Evolutionary conservation across 2,888 invertebrate species (phyloP).

Genomic region (Sipha maydis): DNA sequence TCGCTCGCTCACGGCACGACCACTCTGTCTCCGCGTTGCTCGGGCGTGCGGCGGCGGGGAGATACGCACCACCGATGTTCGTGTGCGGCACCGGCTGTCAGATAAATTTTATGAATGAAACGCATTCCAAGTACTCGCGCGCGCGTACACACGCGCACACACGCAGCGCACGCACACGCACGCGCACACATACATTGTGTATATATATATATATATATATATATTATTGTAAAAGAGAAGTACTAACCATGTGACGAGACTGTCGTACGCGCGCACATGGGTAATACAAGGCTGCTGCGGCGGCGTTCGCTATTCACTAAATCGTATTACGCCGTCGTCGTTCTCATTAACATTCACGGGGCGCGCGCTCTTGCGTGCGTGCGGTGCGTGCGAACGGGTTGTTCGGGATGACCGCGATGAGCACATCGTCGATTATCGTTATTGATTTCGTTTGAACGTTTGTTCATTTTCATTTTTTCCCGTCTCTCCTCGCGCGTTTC

Average conservation of each 20-base stretch:
- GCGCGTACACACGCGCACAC: background rate
- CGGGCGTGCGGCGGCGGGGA: background rate
- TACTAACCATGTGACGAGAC: no score
- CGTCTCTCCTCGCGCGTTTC: no score
- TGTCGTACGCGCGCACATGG: no score
- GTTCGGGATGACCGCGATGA: no score
- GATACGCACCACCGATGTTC: background rate
- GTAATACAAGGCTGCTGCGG: background rate
- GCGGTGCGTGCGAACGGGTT: no score
- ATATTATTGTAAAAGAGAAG: no score
- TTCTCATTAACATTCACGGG: constrained; percentile 1
- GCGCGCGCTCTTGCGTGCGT: no score
- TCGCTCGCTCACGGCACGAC: background rate
- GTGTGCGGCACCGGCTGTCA: constrained; percentile 52
- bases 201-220: no score
- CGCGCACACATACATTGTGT: no score
- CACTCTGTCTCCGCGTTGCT: background rate
- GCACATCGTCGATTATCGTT: no score
- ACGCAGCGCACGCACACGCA: background rate
- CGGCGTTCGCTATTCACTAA: background rate
- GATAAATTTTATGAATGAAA: constrained; percentile 62
- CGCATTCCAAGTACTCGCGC: constrained; percentile 41
- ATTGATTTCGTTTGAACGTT: no score
- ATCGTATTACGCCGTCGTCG: background rate
- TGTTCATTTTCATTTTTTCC: no score